Evolutionary conservation across 2,113 vertebrate genomes (phyloP), one percentile per base, ranked within the genome.

Genomic region (Octodon degus): DNA sequence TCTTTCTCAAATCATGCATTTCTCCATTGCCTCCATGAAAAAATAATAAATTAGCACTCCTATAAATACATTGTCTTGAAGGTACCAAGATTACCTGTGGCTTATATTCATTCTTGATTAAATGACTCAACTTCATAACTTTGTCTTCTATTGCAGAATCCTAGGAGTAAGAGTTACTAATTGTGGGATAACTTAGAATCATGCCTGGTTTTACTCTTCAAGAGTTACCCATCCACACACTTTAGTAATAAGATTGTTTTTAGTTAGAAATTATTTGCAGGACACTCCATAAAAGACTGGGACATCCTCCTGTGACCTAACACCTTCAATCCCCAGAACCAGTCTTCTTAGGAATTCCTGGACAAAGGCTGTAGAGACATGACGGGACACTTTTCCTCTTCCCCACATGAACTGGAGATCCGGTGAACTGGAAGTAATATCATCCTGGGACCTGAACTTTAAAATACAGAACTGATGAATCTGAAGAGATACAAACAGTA

Each of bases 201-300:
- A 32, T 88, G 34, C 74, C 50, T 89, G 65, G 70, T 72, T 94
- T 86, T 91, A 40, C 43, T 93, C 95, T 85, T 83, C 43, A 76
- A 90, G 55, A 91, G 72, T 92, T 65, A 19, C 20, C 12, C 24
- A 68, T 65, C 86, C 25, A 90, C 2, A 50, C 0, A 9, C 19
- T 53, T 76, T 27, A 50, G 24, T 62, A 30, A 53, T 83, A 37
- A 93, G 40, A 62, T 63, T 24, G 22, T 53, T 93, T 20, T 25
- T 22, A 2, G 22, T 8, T 86, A 34, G 32, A 96, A 80, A 88
- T 77, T 7, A 65, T 53, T 62, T 43, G 7, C 32, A 50, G 22
- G 24, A 16, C 24, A 53, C 40, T 80, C 81, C 27, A 58, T 7
- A 67, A 86, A 94, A 76, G 16, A 72, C 3, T 16, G 2, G 70